phyloP scores from a whole-genome alignment of 2,797 vertebrate species.

The Rhabdophis nuchalis region DNA sequence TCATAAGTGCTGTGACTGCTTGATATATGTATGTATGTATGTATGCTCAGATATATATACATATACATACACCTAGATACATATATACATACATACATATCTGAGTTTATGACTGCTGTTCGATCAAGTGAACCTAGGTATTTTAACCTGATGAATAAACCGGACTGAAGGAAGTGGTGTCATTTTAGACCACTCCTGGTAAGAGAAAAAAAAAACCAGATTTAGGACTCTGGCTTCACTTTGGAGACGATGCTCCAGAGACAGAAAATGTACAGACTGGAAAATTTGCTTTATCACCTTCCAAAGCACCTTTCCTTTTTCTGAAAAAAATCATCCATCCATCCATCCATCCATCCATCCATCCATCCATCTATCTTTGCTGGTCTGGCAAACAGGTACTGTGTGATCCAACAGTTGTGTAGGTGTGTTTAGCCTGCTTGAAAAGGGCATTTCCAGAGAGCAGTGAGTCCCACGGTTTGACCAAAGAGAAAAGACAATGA shows the following conservation, averaged over 20 bases:
- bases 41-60: too few relatives aligned
- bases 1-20: slow-evolving; percentile 31
- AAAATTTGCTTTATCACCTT: background rate
- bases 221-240: slow-evolving; percentile 42
- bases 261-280: background rate
- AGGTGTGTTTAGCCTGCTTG: slow-evolving; percentile 23
- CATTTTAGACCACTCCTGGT: background rate
- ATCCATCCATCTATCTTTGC: background rate
- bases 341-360: too few relatives aligned
- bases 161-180: slow-evolving; percentile 11
- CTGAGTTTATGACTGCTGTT: slow-evolving; percentile 40
- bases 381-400: slow-evolving; percentile 19
- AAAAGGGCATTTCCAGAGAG: slow-evolving; percentile 31
- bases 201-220: slow-evolving; percentile 5
- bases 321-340: background rate
- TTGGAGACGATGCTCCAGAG: slow-evolving; percentile 21
- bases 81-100: background rate
- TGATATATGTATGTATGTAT: background rate
- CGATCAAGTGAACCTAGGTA: background rate
- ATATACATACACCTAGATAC: too few relatives aligned
- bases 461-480: slow-evolving; percentile 44
- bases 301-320: slow-evolving; percentile 44
- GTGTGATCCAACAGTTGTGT: slow-evolving; percentile 6
- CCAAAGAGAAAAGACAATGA: slow-evolving; percentile 60
- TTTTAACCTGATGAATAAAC: slow-evolving; percentile 7